These are phyloP conservation scores for Dendrolimus houi DNA, from an alignment of 2,888 invertebrate genomes.

Conservation along the genomic window DNA sequence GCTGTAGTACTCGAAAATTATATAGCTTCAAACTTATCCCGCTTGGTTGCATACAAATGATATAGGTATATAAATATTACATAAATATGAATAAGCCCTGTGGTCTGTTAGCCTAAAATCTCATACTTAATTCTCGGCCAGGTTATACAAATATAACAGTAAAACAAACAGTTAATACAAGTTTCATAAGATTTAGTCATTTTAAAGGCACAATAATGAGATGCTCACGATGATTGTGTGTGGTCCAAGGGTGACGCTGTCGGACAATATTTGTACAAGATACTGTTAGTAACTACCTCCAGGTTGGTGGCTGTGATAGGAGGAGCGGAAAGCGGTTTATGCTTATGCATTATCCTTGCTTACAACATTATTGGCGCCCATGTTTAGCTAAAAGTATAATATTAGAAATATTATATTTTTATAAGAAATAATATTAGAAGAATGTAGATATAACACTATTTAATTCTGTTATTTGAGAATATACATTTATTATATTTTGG, in stretches of 20 bases:
- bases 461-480: too few species aligned
- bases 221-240: slow-evolving; percentile 42
- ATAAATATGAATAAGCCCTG: background rate
- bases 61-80: too few species aligned
- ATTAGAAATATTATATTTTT: too few species aligned
- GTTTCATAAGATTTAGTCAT: slow-evolving; percentile 10
- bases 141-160: background rate
- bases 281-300: slow-evolving; percentile 42
- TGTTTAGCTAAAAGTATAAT: too few species aligned
- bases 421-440: too few species aligned
- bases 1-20: too few species aligned
- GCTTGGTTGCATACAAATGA: too few species aligned
- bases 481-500: too few species aligned
- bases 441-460: too few species aligned
- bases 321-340: slow-evolving; percentile 21
- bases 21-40: too few species aligned
- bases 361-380: too few species aligned
- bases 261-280: slow-evolving; percentile 50
- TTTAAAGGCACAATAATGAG: slow-evolving; percentile 9
- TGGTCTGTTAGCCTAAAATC: background rate
- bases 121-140: background rate
- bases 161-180: slow-evolving; percentile 1
- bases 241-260: slow-evolving; percentile 52
- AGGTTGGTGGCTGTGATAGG: slow-evolving; percentile 12
- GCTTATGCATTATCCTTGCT: too few species aligned